Evolutionary conservation across 2,888 invertebrate species (phyloP).

Genomic region (Phytoseiulus persimilis): DNA sequence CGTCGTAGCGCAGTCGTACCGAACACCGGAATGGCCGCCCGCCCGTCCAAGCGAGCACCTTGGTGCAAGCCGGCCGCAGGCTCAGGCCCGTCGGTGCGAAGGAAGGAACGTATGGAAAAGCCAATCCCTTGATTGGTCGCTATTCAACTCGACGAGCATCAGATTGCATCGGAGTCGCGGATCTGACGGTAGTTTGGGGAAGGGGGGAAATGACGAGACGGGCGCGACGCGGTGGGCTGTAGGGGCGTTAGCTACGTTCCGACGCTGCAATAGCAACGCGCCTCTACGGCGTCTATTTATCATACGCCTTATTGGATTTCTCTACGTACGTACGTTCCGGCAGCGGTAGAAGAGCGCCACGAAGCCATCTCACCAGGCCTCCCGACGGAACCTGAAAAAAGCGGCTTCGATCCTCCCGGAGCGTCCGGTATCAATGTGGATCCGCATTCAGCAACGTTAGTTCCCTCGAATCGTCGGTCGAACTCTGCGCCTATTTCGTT

Average conservation of each 20-base stretch:
- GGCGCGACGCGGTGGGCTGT: not conserved
- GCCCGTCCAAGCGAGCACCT: not conserved
- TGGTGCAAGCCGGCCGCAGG: not conserved
- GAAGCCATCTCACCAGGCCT: not conserved
- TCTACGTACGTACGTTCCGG: not conserved
- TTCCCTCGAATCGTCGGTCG: too few relatives aligned
- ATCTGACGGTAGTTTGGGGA: not conserved
- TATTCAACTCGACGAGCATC: slow-evolving; percentile 5
- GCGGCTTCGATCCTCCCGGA: not conserved
- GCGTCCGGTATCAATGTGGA: too few relatives aligned
- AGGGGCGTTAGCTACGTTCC: not conserved
- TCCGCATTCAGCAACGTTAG: too few relatives aligned
- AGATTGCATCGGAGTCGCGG: not conserved
- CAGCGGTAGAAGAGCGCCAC: not conserved
- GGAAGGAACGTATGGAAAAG: not conserved
- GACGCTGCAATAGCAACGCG: slow-evolving; percentile 5
- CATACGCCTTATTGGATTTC: slow-evolving; percentile 5
- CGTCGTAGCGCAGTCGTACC: not conserved
- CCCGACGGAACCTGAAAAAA: not conserved
- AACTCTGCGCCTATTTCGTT: too few relatives aligned
- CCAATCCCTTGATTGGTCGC: not conserved
- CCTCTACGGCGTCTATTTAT: not conserved
- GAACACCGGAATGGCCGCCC: not conserved
- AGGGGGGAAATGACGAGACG: not conserved
- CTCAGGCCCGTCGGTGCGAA: not conserved